Evolutionary conservation across 2,113 vertebrate genomes (phyloP).

Genomic region (Spizaetus ornatus): DNA sequence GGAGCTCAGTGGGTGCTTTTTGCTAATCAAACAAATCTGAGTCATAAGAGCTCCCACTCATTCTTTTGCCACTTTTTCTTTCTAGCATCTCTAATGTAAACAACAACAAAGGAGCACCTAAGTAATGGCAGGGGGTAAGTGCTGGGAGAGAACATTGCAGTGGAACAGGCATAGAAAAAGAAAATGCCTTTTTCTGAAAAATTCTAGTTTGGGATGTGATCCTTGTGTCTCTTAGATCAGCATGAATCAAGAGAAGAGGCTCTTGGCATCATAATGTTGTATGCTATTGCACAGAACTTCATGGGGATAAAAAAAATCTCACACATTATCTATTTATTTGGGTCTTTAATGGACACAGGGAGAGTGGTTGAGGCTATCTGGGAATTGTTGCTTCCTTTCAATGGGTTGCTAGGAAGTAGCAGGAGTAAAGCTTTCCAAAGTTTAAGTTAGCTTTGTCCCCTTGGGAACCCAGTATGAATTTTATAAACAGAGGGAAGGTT

Average conservation of each 20-base stretch:
- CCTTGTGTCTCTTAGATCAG: background rate
- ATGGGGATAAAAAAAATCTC: background rate
- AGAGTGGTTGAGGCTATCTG: background rate
- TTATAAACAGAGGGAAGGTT: background rate
- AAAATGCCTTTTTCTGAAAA: background rate
- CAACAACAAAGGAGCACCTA: background rate
- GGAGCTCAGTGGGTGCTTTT: background rate
- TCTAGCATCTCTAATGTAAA: background rate
- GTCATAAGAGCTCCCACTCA: background rate
- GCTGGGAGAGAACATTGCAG: background rate
- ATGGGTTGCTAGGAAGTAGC: background rate
- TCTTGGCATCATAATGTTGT: background rate
- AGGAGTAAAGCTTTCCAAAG: background rate
- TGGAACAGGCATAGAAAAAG: background rate
- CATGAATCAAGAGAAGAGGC: background rate
- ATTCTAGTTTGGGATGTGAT: background rate
- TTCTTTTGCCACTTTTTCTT: background rate
- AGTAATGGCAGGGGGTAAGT: background rate
- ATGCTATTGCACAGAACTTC: background rate
- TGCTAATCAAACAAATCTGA: background rate
- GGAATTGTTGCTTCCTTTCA: background rate
- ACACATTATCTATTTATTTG: background rate
- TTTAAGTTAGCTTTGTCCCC: background rate
- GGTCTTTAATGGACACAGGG: background rate
- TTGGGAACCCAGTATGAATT: background rate